Evolutionary conservation across 2,888 invertebrate genomes (phyloP).

Genomic region (Urechis unicinctus): DNA sequence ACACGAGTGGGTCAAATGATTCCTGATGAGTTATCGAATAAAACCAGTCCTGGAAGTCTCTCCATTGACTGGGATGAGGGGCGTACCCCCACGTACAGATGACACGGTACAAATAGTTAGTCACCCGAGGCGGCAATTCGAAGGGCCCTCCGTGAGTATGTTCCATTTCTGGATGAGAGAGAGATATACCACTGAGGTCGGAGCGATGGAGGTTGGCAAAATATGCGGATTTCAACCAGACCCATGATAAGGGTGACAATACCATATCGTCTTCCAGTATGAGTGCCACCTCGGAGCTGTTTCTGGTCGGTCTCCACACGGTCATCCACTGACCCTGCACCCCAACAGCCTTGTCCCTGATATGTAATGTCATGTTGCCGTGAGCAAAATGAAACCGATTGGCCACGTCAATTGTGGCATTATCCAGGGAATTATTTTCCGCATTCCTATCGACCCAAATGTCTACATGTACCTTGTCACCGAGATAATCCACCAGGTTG

Average conservation of each 20-base stretch:
- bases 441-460: conserved; percentile 23
- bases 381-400: conserved; percentile 16
- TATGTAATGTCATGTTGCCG: conserved; percentile 15
- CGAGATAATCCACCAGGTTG: conserved; percentile 15
- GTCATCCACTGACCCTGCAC: conserved; percentile 21
- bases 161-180: conserved; percentile 13
- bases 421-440: conserved; percentile 8
- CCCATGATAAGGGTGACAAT: conserved; percentile 29
- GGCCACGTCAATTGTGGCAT: conserved; percentile 12
- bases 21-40: conserved; percentile 11
- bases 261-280: conserved; percentile 34
- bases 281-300: conserved; percentile 29
- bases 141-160: conserved; percentile 20
- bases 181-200: no score
- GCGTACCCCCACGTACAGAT: conserved; percentile 34
- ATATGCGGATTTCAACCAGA: conserved; percentile 31
- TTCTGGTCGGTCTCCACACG: conserved; percentile 31
- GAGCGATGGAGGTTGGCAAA: no score
- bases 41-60: conserved; percentile 25
- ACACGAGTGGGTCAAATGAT: no score
- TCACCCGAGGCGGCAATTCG: background rate
- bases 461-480: conserved; percentile 13
- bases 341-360: conserved; percentile 18
- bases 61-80: conserved; percentile 25
- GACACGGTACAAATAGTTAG: conserved; percentile 26